Percentiles rank a stretch among this genome's conserved stretches.
Conservation (phyloP, 2,888 invertebrate genomes). For the Dromius quadrimaculatus region DNA sequence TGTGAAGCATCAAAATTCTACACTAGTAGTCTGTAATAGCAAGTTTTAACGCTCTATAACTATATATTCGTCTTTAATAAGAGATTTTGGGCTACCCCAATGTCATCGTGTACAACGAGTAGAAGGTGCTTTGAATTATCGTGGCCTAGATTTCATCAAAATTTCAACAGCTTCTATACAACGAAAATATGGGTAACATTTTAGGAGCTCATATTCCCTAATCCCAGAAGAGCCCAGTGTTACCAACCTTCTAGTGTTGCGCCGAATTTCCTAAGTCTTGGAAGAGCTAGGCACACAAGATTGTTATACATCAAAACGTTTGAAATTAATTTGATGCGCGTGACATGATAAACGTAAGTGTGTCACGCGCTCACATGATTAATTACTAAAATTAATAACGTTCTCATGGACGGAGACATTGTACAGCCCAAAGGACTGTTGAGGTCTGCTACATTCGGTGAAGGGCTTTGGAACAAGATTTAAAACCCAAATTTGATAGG, state of each 20-base stretch:
- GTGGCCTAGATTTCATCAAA: conserved; percentile 15
- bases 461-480: too few species aligned
- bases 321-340: conserved; percentile 50
- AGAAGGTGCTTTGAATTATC: too few species aligned
- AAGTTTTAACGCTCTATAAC: too few species aligned
- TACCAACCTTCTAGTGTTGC: conserved; percentile 1
- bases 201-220: conserved; percentile 13
- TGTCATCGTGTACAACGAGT: too few species aligned
- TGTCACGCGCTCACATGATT: conserved; percentile 49
- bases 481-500: too few species aligned
- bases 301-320: conserved; percentile 49
- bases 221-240: conserved; percentile 24
- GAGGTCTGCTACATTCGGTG: too few species aligned
- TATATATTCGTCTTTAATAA: not conserved
- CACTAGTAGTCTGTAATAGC: not conserved
- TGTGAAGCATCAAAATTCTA: not conserved
- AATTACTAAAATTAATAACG: conserved; percentile 50
- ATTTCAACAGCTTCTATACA: not conserved
- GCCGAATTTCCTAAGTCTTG: conserved; percentile 11
- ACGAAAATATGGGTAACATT: conserved; percentile 9
- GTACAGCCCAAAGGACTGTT: too few species aligned
- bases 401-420: conserved; percentile 33
- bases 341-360: conserved; percentile 49
- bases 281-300: conserved; percentile 21
- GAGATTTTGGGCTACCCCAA: not conserved